Conservation (phyloP, 2,888 invertebrate genomes). For the Marasmarcha lunaedactyla region DNA sequence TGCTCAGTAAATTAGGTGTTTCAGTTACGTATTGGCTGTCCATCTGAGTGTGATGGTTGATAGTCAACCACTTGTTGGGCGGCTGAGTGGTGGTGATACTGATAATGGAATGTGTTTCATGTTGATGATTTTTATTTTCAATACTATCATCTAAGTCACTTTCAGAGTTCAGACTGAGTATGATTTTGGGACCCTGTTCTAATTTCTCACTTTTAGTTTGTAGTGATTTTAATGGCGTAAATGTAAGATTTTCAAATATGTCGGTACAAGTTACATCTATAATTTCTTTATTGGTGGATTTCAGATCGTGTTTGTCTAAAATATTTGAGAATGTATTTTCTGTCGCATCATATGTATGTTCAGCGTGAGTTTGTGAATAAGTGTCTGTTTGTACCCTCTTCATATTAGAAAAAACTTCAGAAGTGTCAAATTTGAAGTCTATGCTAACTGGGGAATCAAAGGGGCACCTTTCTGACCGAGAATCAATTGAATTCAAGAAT, state of each 20-base stretch:
- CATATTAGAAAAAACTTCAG: constrained; percentile 50
- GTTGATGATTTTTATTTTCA: constrained; percentile 41
- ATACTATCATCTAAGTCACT: constrained; percentile 50
- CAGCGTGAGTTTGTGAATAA: constrained; percentile 41
- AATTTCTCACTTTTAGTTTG: constrained; percentile 36
- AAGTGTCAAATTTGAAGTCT: constrained; percentile 45
- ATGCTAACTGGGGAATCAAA: constrained; percentile 42
- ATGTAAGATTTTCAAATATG: constrained; percentile 51
- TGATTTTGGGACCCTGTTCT: constrained; percentile 44
- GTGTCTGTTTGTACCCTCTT: constrained; percentile 25
- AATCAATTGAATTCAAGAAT: constrained; percentile 28
- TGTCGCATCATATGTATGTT: constrained; percentile 11
- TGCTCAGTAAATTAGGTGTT: constrained; percentile 30
- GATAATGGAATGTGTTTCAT: constrained; percentile 45
- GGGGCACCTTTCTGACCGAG: constrained; percentile 34
- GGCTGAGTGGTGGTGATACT: constrained; percentile 38
- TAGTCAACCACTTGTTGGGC: constrained; percentile 36
- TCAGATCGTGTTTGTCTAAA: constrained; percentile 29
- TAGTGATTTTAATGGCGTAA: constrained; percentile 45
- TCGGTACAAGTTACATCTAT: constrained; percentile 28
- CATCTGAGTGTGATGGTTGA: constrained; percentile 26
- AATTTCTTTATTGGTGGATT: constrained; percentile 38
- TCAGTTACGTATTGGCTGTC: constrained; percentile 23
- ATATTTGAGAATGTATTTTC: constrained; percentile 11
- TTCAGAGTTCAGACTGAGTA: constrained; percentile 45